Percentiles rank a stretch among this genome's conserved stretches.
phyloP scores from a whole-genome alignment of 1,140 invertebrate genomes.

The Aporrectodea caliginosa region DNA sequence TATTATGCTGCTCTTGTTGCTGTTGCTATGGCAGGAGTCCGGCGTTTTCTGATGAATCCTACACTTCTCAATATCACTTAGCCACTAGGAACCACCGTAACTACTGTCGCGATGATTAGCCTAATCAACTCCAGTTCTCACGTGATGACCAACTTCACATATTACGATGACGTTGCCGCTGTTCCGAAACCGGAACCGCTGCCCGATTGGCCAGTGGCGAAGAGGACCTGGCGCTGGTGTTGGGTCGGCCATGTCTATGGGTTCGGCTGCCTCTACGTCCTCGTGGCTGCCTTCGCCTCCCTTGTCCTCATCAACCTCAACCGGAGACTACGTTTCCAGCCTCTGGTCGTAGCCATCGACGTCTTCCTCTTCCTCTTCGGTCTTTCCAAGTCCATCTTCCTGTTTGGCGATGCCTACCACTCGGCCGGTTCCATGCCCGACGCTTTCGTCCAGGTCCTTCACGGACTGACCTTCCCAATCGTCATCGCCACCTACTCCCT shows the following conservation, averaged over 20 bases:
- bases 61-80: not conserved
- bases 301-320: not conserved
- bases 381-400: not conserved
- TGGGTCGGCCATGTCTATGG: not conserved
- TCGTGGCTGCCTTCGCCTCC: not conserved
- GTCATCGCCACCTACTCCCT: conserved; percentile 12
- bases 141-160: not conserved
- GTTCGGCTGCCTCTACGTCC: conserved; percentile 1
- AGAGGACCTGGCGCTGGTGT: not conserved
- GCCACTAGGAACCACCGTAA: not conserved
- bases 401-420: not conserved
- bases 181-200: not conserved
- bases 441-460: not conserved
- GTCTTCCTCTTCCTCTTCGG: not conserved
- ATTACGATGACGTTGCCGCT: not conserved
- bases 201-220: conserved; percentile 5
- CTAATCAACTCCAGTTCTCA: not conserved
- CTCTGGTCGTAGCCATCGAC: not conserved
- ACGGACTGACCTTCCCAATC: conserved; percentile 14
- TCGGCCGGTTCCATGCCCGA: not conserved
- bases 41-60: not conserved
- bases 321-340: not conserved
- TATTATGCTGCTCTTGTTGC: no score
- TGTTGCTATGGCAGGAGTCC: not conserved
- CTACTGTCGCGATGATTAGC: not conserved